Evolutionary conservation across 2,888 invertebrate species (phyloP), one percentile per base, ranked within the genome.

Genomic region (Drosophila cyrtoloma): DNA sequence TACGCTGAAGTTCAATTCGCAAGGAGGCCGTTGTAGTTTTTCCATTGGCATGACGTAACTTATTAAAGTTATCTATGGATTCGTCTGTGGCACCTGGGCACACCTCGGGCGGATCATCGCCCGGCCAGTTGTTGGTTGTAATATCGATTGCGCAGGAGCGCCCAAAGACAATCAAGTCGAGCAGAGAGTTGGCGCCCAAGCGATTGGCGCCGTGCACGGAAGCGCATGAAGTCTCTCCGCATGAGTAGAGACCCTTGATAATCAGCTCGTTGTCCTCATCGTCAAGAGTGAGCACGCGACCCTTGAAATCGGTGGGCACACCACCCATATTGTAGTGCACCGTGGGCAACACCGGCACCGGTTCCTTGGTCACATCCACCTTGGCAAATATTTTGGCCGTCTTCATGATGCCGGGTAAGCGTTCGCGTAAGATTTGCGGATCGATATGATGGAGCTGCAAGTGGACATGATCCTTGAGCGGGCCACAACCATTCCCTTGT

Each of bases 261-360:
- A 99, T 93, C 5, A 79, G 28, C 58, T 92, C 92, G 1, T 79
- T 42, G 10, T 86, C 84, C 5, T 86, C 71, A 4, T 84, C 75
- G 59, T 91, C 87, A 5, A 91, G 50, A 4, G 86, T 91, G 53
- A 94, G 82, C 57, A 97, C 97, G 94, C 99, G 98, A 88, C 99
- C 99, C 88, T 96, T 97, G 94, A 96, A 99, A 94, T 99, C 99
- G 26, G 99, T 99, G 6, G 99, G 99, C 16, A 98, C 95, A 69
- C 99, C 99, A 33, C 99, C 99, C 99, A 99, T 99, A 92, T 99
- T 99, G 94, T 99, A 99, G 93, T 99, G 99, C 4, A 99, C 99
- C 0, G 99, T 99, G 14, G 99, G 99, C 82, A 99, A 94, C 22
- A 99, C 99, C 0, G 99, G 99, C 85, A 99, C 98, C n/a, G 99